Conservation (phyloP, 2,113 vertebrate species). For the Indri indri region DNA sequence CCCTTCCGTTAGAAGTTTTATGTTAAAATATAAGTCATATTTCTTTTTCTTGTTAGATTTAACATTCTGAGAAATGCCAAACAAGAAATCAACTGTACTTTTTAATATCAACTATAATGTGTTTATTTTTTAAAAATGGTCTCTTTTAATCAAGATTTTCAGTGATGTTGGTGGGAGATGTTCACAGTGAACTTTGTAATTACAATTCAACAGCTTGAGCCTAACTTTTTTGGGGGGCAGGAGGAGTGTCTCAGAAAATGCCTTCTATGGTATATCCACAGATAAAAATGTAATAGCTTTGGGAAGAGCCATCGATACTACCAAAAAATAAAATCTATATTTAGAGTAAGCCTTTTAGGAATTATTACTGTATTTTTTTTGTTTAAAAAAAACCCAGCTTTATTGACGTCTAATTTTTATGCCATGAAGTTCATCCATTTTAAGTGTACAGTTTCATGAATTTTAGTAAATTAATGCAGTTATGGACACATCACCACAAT, state of each 20-base stretch:
- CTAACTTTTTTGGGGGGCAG: background rate
- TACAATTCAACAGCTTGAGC: constrained; percentile 10
- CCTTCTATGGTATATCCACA: background rate
- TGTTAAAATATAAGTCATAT: background rate
- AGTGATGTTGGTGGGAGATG: background rate
- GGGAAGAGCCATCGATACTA: background rate
- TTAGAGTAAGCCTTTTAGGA: background rate
- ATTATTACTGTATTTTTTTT: background rate
- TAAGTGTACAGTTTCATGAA: background rate
- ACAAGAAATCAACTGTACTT: constrained; percentile 20
- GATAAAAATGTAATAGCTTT: background rate
- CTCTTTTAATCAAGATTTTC: constrained; percentile 11
- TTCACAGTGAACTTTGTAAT: background rate
- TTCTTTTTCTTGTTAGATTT: background rate
- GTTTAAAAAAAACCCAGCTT: background rate
- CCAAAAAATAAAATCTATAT: background rate
- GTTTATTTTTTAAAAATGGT: constrained; percentile 38
- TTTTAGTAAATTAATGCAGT: background rate
- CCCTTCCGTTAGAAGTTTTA: background rate
- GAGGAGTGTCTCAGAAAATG: background rate
- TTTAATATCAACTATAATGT: background rate
- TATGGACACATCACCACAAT: background rate
- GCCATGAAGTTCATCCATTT: background rate
- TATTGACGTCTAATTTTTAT: background rate
- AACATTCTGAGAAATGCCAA: background rate